phyloP scores from a whole-genome alignment of 2,888 invertebrate species.

The Lasioglossum pauxillum region DNA sequence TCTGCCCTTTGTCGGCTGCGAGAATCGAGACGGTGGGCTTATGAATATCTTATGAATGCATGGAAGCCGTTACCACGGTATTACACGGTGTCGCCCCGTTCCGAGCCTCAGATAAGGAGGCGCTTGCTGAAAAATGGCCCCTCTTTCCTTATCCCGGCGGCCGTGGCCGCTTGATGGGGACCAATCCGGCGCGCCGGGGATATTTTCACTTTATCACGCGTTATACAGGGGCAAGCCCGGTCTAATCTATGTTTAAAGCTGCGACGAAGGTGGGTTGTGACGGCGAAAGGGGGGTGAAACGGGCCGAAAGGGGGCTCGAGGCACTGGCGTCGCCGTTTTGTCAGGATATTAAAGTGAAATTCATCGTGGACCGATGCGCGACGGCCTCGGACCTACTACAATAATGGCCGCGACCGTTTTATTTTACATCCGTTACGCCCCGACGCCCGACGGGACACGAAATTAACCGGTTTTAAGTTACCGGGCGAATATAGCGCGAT shows the following conservation, averaged over 20 bases:
- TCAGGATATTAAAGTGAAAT: slow-evolving; percentile 58
- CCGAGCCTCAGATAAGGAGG: slow-evolving; percentile 52
- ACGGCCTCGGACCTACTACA: not conserved
- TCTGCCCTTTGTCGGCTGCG: slow-evolving; percentile 60
- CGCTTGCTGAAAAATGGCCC: slow-evolving; percentile 65
- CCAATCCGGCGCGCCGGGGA: slow-evolving; percentile 56
- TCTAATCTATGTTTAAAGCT: slow-evolving; percentile 62
- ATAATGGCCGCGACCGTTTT: slow-evolving; percentile 32
- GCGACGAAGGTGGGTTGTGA: not conserved
- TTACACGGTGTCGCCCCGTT: slow-evolving; percentile 71
- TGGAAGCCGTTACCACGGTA: slow-evolving; percentile 72
- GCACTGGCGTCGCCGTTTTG: slow-evolving; percentile 36
- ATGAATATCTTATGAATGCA: slow-evolving; percentile 80
- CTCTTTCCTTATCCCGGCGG: slow-evolving; percentile 52
- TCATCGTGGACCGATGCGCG: slow-evolving; percentile 26
- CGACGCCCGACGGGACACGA: not conserved
- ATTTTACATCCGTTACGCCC: slow-evolving; percentile 19
- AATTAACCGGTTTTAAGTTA: slow-evolving; percentile 17
- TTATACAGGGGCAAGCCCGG: slow-evolving; percentile 18
- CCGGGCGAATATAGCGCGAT: not conserved
- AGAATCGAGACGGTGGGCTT: slow-evolving; percentile 67
- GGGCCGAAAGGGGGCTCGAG: not conserved
- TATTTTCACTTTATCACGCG: slow-evolving; percentile 70
- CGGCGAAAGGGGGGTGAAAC: not conserved
- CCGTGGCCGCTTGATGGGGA: slow-evolving; percentile 49